A percentile compares a stretch with the other conserved stretches of the same genome.
Evolutionary conservation across 2,888 invertebrate species (phyloP).

Genomic region (Sinotaia quadrata): DNA sequence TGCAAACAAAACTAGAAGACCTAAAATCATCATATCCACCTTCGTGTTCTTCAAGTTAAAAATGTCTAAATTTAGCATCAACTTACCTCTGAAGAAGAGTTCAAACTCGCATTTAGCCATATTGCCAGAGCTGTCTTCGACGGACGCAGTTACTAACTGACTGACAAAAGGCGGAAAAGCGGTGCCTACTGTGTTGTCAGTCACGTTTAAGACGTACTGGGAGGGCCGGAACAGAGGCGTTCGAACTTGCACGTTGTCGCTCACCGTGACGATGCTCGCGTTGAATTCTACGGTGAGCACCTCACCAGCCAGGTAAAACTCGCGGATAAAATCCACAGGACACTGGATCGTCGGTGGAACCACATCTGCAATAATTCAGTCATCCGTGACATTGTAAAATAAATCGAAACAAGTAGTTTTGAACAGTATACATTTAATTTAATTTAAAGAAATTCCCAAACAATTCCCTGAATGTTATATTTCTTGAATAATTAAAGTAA

Average conservation of each 20-base stretch:
- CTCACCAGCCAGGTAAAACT: slow-evolving; percentile 5
- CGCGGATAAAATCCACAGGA: slow-evolving; percentile 22
- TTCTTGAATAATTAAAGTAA: too few relatives aligned
- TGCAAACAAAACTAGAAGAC: too few relatives aligned
- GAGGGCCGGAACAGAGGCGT: slow-evolving; percentile 28
- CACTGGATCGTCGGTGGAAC: slow-evolving; percentile 46
- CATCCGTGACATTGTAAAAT: background rate
- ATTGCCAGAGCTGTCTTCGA: slow-evolving; percentile 96
- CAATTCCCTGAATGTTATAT: too few relatives aligned
- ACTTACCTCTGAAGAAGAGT: slow-evolving; percentile 74
- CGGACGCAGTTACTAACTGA: slow-evolving; percentile 86
- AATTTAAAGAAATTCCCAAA: too few relatives aligned
- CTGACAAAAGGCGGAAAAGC: slow-evolving; percentile 26
- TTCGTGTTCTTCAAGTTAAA: too few relatives aligned
- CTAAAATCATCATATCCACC: too few relatives aligned
- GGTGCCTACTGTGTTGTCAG: background rate
- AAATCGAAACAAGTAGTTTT: too few relatives aligned
- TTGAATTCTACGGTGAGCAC: background rate
- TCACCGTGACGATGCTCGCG: slow-evolving; percentile 16
- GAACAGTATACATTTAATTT: too few relatives aligned
- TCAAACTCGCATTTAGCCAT: slow-evolving; percentile 96
- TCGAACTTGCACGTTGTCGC: slow-evolving; percentile 33
- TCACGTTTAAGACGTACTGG: background rate
- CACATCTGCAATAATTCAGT: slow-evolving; percentile 52
- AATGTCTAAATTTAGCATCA: too few relatives aligned